phyloP scores from a whole-genome alignment of 2,888 invertebrate species.

The Ormia ochracea region DNA sequence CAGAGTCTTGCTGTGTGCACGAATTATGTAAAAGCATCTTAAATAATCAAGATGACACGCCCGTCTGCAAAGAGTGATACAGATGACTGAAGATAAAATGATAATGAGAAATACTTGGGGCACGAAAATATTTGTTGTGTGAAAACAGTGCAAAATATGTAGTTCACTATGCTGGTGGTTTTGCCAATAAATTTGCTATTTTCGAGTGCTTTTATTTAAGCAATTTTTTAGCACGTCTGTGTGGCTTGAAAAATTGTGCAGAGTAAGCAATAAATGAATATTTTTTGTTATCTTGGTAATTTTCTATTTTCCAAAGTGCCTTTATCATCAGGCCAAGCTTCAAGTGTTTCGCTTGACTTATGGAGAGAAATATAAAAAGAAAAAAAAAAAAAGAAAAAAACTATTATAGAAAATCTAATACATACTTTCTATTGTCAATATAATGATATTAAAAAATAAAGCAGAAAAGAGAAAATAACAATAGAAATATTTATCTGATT shows the following conservation, averaged over 20 bases:
- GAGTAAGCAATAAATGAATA: constrained; percentile 44
- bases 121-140: neutral
- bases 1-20: neutral
- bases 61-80: constrained; percentile 2
- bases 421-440: constrained; percentile 18
- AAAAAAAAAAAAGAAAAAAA: neutral
- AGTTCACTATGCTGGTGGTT: neutral
- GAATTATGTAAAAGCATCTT: constrained; percentile 15
- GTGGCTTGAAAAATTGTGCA: neutral
- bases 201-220: neutral
- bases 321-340: neutral
- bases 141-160: neutral
- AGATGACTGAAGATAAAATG: constrained; percentile 18
- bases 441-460: neutral
- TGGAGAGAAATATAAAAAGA: no score
- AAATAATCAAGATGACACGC: constrained; percentile 27
- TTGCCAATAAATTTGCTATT: neutral
- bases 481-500: constrained; percentile 45
- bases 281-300: constrained; percentile 5
- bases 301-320: neutral
- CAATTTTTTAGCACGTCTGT: neutral
- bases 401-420: neutral
- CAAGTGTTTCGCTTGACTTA: neutral
- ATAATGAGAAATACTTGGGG: neutral
- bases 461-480: neutral